A percentile compares a stretch with the other conserved stretches of the same genome.
Evolutionary conservation across 2,888 invertebrate genomes (phyloP).

Genomic region (Agrotis exclamationis): DNA sequence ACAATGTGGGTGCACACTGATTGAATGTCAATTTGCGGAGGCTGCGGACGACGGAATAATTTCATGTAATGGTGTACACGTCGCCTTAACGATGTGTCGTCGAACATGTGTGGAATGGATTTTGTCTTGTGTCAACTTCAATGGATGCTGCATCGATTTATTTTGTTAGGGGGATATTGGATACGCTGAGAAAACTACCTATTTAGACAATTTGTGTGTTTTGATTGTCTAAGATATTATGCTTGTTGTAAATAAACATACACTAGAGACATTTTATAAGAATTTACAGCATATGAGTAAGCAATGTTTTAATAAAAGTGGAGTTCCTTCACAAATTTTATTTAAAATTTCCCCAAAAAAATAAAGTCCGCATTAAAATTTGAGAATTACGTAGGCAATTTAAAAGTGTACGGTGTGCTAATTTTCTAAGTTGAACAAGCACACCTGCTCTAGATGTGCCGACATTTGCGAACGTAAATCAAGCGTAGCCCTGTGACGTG

Average conservation of each 20-base stretch:
- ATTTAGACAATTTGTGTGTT: neutral
- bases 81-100: slow-evolving; percentile 86
- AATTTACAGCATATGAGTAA: neutral
- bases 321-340: neutral
- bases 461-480: slow-evolving; percentile 71
- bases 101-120: slow-evolving; percentile 68
- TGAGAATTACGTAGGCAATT: slow-evolving; percentile 39
- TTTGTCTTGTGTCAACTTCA: slow-evolving; percentile 60
- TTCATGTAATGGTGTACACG: slow-evolving; percentile 83
- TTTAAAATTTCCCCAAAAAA: neutral
- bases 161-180: slow-evolving; percentile 34
- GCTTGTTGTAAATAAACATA: neutral
- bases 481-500: slow-evolving; percentile 64
- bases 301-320: neutral
- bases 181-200: neutral
- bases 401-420: slow-evolving; percentile 65
- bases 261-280: neutral
- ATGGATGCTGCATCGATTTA: slow-evolving; percentile 57
- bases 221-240: neutral
- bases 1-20: slow-evolving; percentile 89
- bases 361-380: slow-evolving; percentile 11
- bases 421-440: slow-evolving; percentile 60
- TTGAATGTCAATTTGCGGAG: slow-evolving; percentile 89
- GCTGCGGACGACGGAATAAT: slow-evolving; percentile 81
- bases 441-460: slow-evolving; percentile 70